These are phyloP conservation scores for Theodoxus fluviatilis DNA, from an alignment of 2,888 invertebrate species.

Conservation along the genomic window DNA sequence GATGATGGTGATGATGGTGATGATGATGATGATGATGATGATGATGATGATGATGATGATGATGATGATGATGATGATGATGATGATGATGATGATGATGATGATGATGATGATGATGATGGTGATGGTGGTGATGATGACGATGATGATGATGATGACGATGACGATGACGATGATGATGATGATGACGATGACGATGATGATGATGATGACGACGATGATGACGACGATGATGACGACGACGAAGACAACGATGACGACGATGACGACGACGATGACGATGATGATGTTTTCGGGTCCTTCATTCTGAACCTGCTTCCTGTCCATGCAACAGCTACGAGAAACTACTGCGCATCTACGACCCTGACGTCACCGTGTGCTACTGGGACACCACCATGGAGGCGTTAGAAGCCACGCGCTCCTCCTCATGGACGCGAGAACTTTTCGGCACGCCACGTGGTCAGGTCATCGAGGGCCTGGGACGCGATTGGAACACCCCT, in stretches of 20 bases:
- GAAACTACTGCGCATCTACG: slow-evolving; percentile 48
- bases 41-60: slow-evolving; percentile 6
- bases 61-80: slow-evolving; percentile 2
- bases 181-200: neutral
- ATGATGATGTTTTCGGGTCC: neutral
- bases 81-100: neutral
- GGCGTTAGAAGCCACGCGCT: slow-evolving; percentile 36
- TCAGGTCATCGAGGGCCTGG: slow-evolving; percentile 40
- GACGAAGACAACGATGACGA: neutral
- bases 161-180: neutral
- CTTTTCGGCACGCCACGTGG: slow-evolving; percentile 49
- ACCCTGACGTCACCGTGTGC: slow-evolving; percentile 41
- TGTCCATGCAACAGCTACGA: too few species aligned
- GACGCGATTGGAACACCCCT: slow-evolving; percentile 39
- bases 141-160: neutral
- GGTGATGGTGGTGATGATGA: neutral
- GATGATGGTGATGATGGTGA: too few species aligned
- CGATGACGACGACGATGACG: neutral
- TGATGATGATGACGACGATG: neutral
- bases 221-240: neutral
- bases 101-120: neutral
- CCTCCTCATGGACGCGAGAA: slow-evolving; percentile 43
- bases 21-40: slow-evolving; percentile 17
- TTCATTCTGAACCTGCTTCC: too few species aligned
- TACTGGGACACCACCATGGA: slow-evolving; percentile 56